Conservation (phyloP, 2,113 vertebrate species). For the Campylorhamphus procurvoides region DNA sequence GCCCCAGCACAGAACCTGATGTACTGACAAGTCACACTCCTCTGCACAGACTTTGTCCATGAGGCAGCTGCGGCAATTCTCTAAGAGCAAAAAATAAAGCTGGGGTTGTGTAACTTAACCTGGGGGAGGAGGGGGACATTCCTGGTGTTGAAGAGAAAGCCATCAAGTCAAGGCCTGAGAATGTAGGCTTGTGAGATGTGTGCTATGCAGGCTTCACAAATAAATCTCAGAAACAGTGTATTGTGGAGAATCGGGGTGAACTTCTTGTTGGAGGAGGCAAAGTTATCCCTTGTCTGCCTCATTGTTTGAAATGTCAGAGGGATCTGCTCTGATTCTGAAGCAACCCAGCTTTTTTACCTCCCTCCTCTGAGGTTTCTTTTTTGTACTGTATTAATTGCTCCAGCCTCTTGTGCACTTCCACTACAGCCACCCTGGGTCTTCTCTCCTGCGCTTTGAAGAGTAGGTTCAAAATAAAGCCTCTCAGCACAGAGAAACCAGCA, state of each 20-base stretch:
- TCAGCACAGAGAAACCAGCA: background rate
- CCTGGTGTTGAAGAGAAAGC: constrained; percentile 8
- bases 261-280: background rate
- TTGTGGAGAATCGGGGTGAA: background rate
- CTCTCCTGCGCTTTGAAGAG: background rate
- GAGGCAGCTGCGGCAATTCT: constrained; percentile 47
- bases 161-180: background rate
- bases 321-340: background rate
- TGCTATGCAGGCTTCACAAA: background rate
- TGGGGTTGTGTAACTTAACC: constrained; percentile 52
- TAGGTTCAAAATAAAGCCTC: background rate
- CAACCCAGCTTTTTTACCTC: background rate
- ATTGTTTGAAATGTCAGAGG: background rate
- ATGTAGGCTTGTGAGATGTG: background rate
- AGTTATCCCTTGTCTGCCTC: background rate
- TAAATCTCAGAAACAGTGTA: background rate
- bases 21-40: constrained; percentile 47
- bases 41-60: constrained; percentile 15
- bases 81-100: constrained; percentile 44
- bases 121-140: constrained; percentile 35
- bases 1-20: background rate
- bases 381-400: background rate
- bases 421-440: background rate
- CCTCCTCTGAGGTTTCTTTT: background rate
- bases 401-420: background rate